Conservation (phyloP, 2,888 invertebrate genomes). For the Chorisops tibialis region DNA sequence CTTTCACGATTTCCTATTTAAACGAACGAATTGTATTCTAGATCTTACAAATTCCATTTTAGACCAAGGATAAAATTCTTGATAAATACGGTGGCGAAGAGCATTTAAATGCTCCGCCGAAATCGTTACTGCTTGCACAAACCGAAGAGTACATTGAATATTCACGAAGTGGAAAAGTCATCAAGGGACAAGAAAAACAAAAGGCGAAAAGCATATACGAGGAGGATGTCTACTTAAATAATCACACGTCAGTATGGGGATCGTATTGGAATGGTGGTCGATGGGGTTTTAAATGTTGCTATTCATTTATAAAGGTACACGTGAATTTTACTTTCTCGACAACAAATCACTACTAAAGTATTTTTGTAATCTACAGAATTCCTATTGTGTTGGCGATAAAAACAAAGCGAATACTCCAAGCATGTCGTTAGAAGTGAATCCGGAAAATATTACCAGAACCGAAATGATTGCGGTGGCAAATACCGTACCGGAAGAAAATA, state of each 20-base stretch:
- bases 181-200: slow-evolving; percentile 84
- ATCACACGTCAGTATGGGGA: slow-evolving; percentile 94
- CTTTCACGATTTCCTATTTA: too few relatives aligned
- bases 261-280: slow-evolving; percentile 89
- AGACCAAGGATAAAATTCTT: slow-evolving; percentile 79
- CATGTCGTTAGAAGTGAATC: too few relatives aligned
- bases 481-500: neutral
- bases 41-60: slow-evolving; percentile 50
- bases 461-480: slow-evolving; percentile 8
- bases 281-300: slow-evolving; percentile 98
- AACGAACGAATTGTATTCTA: too few relatives aligned
- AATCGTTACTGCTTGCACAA: slow-evolving; percentile 82
- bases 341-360: slow-evolving; percentile 5
- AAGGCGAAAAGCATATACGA: slow-evolving; percentile 84
- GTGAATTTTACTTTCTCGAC: neutral
- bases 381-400: slow-evolving; percentile 54
- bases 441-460: too few relatives aligned
- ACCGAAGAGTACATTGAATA: slow-evolving; percentile 96
- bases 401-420: neutral
- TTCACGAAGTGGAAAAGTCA: slow-evolving; percentile 85
- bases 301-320: slow-evolving; percentile 78
- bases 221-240: slow-evolving; percentile 88
- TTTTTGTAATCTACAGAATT: slow-evolving; percentile 58
- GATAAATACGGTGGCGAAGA: slow-evolving; percentile 95
- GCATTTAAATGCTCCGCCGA: slow-evolving; percentile 82